Evolutionary conservation across 2,113 vertebrate species (phyloP), one percentile per base, ranked within the genome.

Genomic region (Myiozetetes cayanensis): DNA sequence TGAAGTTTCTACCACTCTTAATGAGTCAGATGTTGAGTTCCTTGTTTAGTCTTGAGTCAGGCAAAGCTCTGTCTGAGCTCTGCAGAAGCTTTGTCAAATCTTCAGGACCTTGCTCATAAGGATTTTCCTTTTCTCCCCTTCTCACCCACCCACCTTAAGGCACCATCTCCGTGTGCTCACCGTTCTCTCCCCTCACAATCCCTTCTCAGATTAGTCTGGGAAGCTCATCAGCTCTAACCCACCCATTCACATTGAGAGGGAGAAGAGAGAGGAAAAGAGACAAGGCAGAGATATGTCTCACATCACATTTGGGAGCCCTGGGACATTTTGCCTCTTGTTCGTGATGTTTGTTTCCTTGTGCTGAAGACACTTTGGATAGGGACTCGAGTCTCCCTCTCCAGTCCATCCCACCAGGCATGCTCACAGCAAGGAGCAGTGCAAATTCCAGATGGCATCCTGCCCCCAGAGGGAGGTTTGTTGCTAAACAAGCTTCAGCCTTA

Each of bases 111-210:
- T 77, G 18, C 13, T 74, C 8, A 5, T 17, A 6, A 30, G 72
- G 39, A 44, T 65, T 74, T 74, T 77, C 17, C 49, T 70, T 44
- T 49, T 44, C 37, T 11, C 15, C n/a, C 14, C 11, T 3, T 21
- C 52, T 47, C 44, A 20, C 24, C n/a, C 31, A 31, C 55, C 50
- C 7, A 1, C 62, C 8, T 19, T 20, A 37, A 25, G 2, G 1
- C 4, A 6, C 30, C 3, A 1, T 35, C 39, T 30, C 0, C 0
- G 37, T 0, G 3, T 6, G 2, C 19, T 30, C 39, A 21, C 30
- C 58, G 13, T 10, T 10, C 50, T 37, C 12, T 6, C 46, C 31
- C 49, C 39, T 41, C 73, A 19, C 33, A 28, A 6, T 10, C 66
- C 47, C 22, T 22, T n/a, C 52, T 76, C 58, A n/a, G 39, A 14